Conservation (phyloP, 2,888 invertebrate genomes). For the Polia nebulosa region DNA sequence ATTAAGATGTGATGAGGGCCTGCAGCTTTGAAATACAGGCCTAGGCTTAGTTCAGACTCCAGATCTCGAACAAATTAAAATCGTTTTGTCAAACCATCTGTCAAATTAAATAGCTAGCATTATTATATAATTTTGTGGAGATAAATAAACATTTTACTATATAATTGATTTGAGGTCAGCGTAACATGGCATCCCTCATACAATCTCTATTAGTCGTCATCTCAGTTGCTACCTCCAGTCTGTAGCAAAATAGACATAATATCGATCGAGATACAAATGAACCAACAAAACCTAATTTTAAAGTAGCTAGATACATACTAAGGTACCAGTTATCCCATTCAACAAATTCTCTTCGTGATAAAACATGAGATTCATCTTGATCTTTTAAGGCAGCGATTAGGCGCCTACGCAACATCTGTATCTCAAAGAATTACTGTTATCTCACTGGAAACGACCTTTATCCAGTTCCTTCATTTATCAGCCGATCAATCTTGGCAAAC, state of each 20-base stretch:
- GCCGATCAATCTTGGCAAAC: conserved; percentile 54
- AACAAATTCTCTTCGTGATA: conserved; percentile 1
- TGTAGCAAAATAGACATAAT: background rate
- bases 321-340: background rate
- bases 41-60: too few species aligned
- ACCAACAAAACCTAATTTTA: background rate
- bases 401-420: conserved; percentile 53
- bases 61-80: too few species aligned
- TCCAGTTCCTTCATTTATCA: conserved; percentile 56
- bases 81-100: too few species aligned
- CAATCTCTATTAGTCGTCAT: background rate
- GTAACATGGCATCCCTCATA: background rate
- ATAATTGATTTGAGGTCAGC: background rate
- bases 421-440: conserved; percentile 58
- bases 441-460: conserved; percentile 47
- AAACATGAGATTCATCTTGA: conserved; percentile 40
- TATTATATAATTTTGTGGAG: too few species aligned
- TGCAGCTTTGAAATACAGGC: too few species aligned
- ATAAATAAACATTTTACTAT: too few species aligned
- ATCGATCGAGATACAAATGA: background rate
- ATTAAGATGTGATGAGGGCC: too few species aligned
- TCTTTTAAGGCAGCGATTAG: conserved; percentile 40
- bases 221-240: background rate
- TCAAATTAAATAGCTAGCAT: too few species aligned
- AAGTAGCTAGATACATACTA: background rate